These are phyloP conservation scores for Scaptomyza flava DNA, from an alignment of 2,888 invertebrate genomes.

Conservation along the genomic window DNA sequence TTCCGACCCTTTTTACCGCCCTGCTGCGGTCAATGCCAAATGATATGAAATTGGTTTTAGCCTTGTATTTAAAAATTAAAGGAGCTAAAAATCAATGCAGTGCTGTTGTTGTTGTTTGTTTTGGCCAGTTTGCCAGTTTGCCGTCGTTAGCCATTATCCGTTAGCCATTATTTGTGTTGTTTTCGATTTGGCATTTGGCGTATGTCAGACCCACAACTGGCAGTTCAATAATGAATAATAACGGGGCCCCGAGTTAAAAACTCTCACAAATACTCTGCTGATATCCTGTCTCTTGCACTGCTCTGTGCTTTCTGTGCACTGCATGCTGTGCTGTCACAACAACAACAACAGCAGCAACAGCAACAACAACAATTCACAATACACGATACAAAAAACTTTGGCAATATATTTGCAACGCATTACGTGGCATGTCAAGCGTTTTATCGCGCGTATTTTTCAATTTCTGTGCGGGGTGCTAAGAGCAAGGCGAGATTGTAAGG, in stretches of 20 bases:
- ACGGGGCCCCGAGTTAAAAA: conserved; percentile 72
- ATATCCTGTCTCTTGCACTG: conserved; percentile 24
- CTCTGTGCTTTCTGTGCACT: conserved; percentile 28
- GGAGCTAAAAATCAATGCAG: conserved; percentile 51
- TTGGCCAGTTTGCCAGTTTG: conserved; percentile 38
- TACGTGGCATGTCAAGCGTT: conserved; percentile 80
- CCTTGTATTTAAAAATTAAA: conserved; percentile 66
- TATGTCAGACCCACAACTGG: conserved; percentile 72
- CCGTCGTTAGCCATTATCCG: conserved; percentile 4
- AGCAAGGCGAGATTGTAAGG: not conserved
- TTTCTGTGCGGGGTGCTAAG: conserved; percentile 50
- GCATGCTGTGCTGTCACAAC: conserved; percentile 73
- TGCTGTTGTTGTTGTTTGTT: conserved; percentile 4
- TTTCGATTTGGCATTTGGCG: conserved; percentile 62
- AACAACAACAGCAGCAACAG: conserved; percentile 35
- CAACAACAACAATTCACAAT: conserved; percentile 21
- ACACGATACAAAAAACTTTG: conserved; percentile 66
- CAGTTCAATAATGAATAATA: conserved; percentile 79
- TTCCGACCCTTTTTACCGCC: not conserved
- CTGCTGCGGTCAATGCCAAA: conserved; percentile 62
- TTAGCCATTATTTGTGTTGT: conserved; percentile 4
- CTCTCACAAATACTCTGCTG: conserved; percentile 33
- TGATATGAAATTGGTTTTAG: conserved; percentile 76
- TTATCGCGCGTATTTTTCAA: conserved; percentile 80
- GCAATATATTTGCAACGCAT: conserved; percentile 79